Evolutionary conservation across 2,888 invertebrate species (phyloP).

Genomic region (Apantesis nais): DNA sequence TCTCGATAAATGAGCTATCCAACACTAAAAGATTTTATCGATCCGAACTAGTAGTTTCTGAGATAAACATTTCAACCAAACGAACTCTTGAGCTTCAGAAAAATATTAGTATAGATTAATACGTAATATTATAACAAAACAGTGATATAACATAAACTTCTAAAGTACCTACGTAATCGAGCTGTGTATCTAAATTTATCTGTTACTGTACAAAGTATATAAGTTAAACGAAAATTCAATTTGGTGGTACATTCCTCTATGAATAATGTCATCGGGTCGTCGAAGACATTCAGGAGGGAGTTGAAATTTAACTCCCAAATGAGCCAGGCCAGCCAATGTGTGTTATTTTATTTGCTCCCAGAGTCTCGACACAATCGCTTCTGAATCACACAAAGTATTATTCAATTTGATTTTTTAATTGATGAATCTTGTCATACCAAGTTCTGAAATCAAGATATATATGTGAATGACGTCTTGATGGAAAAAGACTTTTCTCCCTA

Average conservation of each 20-base stretch:
- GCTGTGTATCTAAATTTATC: background rate
- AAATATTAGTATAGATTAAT: too few relatives aligned
- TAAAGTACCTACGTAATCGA: too few relatives aligned
- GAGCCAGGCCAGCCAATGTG: background rate
- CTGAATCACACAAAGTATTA: background rate
- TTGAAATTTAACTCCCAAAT: background rate
- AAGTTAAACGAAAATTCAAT: background rate
- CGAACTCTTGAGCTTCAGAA: too few relatives aligned
- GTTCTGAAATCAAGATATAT: background rate
- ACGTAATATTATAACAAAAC: too few relatives aligned
- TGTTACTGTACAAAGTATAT: background rate
- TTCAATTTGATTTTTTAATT: background rate
- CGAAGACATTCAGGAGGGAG: background rate
- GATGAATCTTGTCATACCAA: background rate
- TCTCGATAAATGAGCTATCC: too few relatives aligned
- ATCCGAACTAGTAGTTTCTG: too few relatives aligned
- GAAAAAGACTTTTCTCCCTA: too few relatives aligned
- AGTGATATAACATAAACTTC: too few relatives aligned
- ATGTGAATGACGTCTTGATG: too few relatives aligned
- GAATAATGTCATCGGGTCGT: background rate
- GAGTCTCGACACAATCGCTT: background rate
- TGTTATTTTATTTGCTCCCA: background rate
- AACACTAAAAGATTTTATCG: too few relatives aligned
- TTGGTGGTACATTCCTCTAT: background rate
- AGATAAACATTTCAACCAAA: too few relatives aligned